phyloP scores from a whole-genome alignment of 2,797 vertebrate genomes.

The Glossophaga mutica region DNA sequence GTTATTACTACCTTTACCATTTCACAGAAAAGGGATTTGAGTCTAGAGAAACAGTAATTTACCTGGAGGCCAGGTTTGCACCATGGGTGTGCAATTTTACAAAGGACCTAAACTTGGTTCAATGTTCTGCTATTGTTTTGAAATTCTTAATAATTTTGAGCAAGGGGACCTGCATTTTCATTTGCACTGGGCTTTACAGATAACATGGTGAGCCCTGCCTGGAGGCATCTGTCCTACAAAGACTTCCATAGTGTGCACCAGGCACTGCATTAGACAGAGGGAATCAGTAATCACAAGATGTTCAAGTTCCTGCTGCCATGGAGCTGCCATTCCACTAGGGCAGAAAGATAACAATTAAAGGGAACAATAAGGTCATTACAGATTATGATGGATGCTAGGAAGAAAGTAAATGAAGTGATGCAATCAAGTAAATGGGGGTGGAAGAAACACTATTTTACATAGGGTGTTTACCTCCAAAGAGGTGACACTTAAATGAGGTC shows the following conservation, averaged over 20 bases:
- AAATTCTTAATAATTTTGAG: not conserved
- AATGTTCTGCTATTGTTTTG: not conserved
- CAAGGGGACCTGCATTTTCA: not conserved
- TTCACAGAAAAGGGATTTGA: not conserved
- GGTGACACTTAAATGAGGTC: not conserved
- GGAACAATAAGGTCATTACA: not conserved
- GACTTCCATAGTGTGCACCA: accelerated
- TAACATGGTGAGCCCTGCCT: not conserved
- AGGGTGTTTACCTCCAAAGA: not conserved
- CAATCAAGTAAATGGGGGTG: not conserved
- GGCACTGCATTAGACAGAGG: not conserved
- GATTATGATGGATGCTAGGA: not conserved
- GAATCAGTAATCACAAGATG: not conserved
- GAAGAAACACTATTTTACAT: not conserved
- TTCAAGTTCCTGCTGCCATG: not conserved
- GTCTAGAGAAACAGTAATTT: not conserved
- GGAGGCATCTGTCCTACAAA: not conserved
- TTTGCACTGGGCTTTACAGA: not conserved
- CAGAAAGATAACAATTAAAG: not conserved
- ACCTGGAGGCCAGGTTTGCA: not conserved
- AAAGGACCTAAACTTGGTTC: not conserved
- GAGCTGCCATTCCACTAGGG: not conserved
- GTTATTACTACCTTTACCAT: not conserved
- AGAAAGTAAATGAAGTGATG: not conserved
- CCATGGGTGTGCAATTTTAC: not conserved